Evolutionary conservation across 2,888 invertebrate genomes (phyloP), one percentile per base, ranked within the genome.

Genomic region (Zaprionus lineosus): DNA sequence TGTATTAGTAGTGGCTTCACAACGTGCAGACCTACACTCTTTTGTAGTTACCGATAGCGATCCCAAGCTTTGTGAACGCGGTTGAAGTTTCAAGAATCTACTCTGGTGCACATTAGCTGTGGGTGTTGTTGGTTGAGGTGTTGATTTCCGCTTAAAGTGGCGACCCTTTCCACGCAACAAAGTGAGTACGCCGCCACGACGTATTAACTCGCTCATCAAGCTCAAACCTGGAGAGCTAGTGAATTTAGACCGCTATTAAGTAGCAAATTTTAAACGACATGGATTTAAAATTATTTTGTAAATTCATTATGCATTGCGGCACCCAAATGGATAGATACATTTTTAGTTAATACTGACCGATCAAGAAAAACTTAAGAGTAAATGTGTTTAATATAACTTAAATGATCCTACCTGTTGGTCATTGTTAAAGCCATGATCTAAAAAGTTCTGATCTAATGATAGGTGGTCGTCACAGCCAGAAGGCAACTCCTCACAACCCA

Each of bases 401-500:
- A n/a, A n/a, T n/a, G n/a, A 9, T 66, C 87, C 59, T 89, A 94
- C 94, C 92, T 93, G 93, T 75, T 92, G 92, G 63, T 94, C 94
- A 52, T 92, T 92, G 60, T 87, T 90, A 52, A 86, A 89, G 60
- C 88, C 86, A 62, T 90, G 89, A 62, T 93, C 94, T 64, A 94
- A 93, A 84, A 91, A 94, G 89, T 90, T 92, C 91, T 78, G 93
- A 91, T 90, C 90, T 33, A 90, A 77, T 21, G 86, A 86, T 43
- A 90, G 70, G 68, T 96, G 91, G 90, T 96, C 96, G 7, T 93
- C 93, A 88, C 95, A 96, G 43, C 95, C 96, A 4, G 95, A 94
- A 9, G 96, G 96, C 56, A 95, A 92, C 90, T 96, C 96, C 89
- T 96, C 96, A 87, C 96, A 96, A 51, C 96, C 96, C 18, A 96